Percentiles rank a stretch among this genome's conserved stretches.
These are phyloP conservation scores for Albula goreensis DNA, from an alignment of 2,113 vertebrate species.

Conservation along the genomic window DNA sequence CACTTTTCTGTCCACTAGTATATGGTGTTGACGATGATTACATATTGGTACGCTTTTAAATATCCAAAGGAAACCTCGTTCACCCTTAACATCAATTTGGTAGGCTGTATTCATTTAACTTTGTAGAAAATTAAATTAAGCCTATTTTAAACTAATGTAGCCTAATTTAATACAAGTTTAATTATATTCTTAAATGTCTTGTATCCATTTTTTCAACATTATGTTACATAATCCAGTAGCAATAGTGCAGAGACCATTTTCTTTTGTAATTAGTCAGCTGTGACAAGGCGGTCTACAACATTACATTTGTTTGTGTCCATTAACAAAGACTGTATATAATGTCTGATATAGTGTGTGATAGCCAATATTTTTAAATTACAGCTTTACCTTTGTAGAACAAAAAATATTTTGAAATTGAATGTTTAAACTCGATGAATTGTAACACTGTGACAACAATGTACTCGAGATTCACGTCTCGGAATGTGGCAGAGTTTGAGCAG, in stretches of 20 bases:
- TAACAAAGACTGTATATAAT: neutral
- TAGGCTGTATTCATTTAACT: slow-evolving; percentile 1
- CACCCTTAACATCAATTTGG: slow-evolving; percentile 6
- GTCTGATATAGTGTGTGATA: neutral
- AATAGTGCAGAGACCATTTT: slow-evolving; percentile 6
- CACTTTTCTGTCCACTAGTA: slow-evolving; percentile 1
- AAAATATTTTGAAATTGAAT: neutral
- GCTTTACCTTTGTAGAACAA: neutral
- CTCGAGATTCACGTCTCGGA: neutral
- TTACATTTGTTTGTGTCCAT: slow-evolving; percentile 5
- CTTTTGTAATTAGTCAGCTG: neutral
- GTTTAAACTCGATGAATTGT: neutral
- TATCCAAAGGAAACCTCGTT: neutral
- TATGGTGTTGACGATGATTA: neutral
- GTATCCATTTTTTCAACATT: neutral
- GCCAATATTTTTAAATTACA: neutral
- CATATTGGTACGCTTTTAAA: neutral
- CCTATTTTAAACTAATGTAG: slow-evolving; percentile 6
- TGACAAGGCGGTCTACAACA: neutral
- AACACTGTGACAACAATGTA: neutral
- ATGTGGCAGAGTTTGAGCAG: neutral
- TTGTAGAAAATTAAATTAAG: slow-evolving; percentile 5
- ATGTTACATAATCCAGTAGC: slow-evolving; percentile 5
- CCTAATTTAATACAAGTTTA: slow-evolving; percentile 13
- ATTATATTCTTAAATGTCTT: slow-evolving; percentile 17